Conservation (phyloP, 2,888 invertebrate species). For the Ennomos erosarius region DNA sequence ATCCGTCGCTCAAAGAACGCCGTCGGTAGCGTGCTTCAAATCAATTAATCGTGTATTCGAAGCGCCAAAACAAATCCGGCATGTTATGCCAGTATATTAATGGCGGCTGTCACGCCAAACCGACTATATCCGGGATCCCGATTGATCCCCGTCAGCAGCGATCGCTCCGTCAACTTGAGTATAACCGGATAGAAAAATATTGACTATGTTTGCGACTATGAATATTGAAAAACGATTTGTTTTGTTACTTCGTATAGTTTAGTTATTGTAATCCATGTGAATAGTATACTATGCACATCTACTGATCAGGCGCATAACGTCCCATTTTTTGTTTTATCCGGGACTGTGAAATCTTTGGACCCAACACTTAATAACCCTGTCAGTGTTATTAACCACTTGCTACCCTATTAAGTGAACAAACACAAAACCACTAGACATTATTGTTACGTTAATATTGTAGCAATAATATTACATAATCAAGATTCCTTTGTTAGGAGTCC, state of each 20-base stretch:
- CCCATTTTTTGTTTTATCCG: too few species aligned
- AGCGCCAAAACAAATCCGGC: constrained; percentile 77
- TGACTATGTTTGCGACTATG: constrained; percentile 9
- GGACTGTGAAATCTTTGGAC: too few species aligned
- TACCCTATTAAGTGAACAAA: constrained; percentile 2
- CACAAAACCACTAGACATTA: constrained; percentile 2
- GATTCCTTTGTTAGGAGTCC: constrained; percentile 14
- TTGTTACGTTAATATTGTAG: constrained; percentile 14
- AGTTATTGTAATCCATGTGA: too few species aligned
- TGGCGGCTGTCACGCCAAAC: constrained; percentile 63
- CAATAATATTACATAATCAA: constrained; percentile 21
- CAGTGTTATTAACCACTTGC: too few species aligned
- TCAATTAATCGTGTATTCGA: constrained; percentile 76
- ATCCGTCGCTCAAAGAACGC: neutral
- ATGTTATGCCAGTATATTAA: constrained; percentile 64
- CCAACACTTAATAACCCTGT: too few species aligned
- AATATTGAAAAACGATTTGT: constrained; percentile 14
- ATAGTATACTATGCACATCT: too few species aligned
- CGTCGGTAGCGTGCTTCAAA: constrained; percentile 62
- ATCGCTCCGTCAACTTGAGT: constrained; percentile 5
- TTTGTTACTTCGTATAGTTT: neutral
- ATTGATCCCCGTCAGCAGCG: constrained; percentile 53
- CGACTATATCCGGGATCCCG: constrained; percentile 48
- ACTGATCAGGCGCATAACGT: too few species aligned
- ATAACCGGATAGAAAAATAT: constrained; percentile 4